Conservation (phyloP, 1,140 invertebrate genomes). For the Halotydeus destructor region DNA sequence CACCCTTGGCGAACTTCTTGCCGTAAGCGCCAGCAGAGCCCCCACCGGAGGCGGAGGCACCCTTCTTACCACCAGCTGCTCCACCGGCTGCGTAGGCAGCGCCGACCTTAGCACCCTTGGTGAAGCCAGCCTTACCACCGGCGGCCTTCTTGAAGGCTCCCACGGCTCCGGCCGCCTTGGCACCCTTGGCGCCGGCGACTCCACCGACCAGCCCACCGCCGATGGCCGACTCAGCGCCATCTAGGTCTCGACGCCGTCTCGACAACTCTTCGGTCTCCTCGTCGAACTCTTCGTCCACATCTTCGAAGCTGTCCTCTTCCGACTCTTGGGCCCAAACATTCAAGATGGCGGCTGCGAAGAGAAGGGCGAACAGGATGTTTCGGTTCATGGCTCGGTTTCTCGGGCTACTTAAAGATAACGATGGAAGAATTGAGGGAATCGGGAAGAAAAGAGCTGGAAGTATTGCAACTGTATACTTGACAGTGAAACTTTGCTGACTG, state of each 20-base stretch:
- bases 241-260: background rate
- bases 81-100: slow-evolving; percentile 6
- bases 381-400: too few species aligned
- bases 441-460: too few species aligned
- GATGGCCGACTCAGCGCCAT: slow-evolving; percentile 4
- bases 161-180: background rate
- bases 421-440: too few species aligned
- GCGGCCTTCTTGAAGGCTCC: slow-evolving; percentile 2
- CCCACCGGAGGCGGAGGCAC: slow-evolving; percentile 1
- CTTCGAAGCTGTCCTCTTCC: background rate
- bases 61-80: slow-evolving; percentile 5
- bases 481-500: too few species aligned
- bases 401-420: too few species aligned
- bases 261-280: background rate
- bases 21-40: slow-evolving; percentile 9
- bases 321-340: too few species aligned
- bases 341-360: too few species aligned
- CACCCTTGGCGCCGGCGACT: background rate
- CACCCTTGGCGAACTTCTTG: slow-evolving; percentile 7
- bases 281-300: background rate
- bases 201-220: slow-evolving; percentile 4
- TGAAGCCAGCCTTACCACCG: slow-evolving; percentile 7
- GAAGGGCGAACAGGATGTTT: too few species aligned
- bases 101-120: slow-evolving; percentile 5
- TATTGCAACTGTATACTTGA: too few species aligned